Percentiles rank a stretch among this genome's conserved stretches.
Evolutionary conservation across 2,113 vertebrate species (phyloP).

Genomic region (Phocoena sinus): DNA sequence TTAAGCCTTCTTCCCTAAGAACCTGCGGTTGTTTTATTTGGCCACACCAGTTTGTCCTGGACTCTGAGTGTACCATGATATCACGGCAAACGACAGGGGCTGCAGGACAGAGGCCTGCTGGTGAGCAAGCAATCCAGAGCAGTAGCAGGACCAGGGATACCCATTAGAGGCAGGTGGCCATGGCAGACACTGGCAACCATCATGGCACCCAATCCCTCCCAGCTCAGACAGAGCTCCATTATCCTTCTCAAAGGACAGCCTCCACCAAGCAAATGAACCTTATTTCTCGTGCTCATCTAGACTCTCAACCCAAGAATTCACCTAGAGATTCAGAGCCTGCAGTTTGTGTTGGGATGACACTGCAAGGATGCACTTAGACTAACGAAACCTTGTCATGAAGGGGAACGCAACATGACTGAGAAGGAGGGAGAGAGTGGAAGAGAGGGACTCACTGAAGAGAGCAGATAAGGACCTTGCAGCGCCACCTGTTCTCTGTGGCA

Average conservation of each 20-base stretch:
- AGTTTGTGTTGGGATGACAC: neutral
- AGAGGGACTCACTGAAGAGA: neutral
- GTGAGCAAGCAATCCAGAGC: neutral
- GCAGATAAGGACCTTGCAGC: neutral
- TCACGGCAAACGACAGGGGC: neutral
- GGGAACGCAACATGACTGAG: accelerated
- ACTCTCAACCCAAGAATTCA: neutral
- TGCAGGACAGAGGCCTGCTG: neutral
- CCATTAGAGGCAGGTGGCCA: neutral
- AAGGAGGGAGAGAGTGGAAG: too few species aligned
- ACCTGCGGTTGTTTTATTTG: neutral
- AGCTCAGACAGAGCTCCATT: neutral
- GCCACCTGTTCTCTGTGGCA: neutral
- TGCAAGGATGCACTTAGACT: neutral
- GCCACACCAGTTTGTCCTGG: neutral
- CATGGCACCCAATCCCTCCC: neutral
- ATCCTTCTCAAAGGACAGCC: neutral
- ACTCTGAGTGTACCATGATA: neutral
- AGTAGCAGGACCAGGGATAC: neutral
- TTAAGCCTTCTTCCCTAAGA: neutral
- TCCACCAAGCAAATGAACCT: neutral
- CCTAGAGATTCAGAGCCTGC: neutral
- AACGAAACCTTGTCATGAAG: neutral
- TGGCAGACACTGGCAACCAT: neutral
- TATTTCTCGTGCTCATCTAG: too few species aligned